Evolutionary conservation across 2,797 vertebrate genomes (phyloP).

Genomic region (Lycodopsis pacificus): DNA sequence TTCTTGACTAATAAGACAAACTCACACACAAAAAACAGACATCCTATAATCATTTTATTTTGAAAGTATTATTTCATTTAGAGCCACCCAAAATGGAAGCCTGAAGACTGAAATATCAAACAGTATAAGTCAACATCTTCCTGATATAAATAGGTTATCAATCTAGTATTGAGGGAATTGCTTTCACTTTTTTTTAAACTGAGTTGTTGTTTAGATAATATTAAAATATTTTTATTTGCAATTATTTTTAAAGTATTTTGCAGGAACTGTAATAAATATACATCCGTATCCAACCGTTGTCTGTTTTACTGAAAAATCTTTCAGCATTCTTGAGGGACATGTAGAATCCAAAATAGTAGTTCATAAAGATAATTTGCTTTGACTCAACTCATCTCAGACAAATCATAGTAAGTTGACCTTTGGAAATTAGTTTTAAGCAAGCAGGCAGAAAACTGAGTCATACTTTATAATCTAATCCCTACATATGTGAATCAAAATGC

Average conservation of each 20-base stretch:
- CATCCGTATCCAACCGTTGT: not conserved
- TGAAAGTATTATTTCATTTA: constrained; percentile 4
- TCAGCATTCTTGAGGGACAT: not conserved
- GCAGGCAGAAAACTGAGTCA: not conserved
- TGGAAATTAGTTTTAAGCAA: not conserved
- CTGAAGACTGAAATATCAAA: not conserved
- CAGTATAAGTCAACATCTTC: not conserved
- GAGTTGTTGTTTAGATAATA: not conserved
- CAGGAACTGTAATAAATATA: not conserved
- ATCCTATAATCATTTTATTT: not conserved
- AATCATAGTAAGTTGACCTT: constrained; percentile 10
- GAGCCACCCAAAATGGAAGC: not conserved
- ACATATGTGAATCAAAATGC: not conserved
- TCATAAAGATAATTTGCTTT: not conserved
- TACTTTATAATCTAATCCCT: not conserved
- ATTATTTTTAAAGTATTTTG: not conserved
- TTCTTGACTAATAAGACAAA: constrained; percentile 17
- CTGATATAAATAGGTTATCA: not conserved
- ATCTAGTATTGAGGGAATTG: not conserved
- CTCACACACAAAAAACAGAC: not conserved
- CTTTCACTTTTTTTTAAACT: not conserved
- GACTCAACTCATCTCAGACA: constrained; percentile 13
- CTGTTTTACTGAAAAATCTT: not conserved
- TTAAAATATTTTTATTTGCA: not conserved
- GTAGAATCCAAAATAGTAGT: not conserved